Evolutionary conservation across 2,888 invertebrate genomes (phyloP).

Genomic region (Rosalia funebris): DNA sequence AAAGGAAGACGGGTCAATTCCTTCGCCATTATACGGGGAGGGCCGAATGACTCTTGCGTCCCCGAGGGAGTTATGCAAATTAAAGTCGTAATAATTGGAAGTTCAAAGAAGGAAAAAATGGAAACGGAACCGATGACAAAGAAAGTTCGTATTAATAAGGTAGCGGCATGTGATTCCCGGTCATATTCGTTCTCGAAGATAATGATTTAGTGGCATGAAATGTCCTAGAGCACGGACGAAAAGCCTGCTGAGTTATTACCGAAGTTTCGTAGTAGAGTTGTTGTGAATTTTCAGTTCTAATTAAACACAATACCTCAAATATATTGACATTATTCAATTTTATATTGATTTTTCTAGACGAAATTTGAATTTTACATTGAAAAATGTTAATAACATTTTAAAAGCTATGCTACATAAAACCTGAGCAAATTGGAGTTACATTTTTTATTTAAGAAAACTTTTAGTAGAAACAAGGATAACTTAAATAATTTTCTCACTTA

Average conservation of each 20-base stretch:
- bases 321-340: no score
- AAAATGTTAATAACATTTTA: no score
- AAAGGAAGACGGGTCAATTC: constrained; percentile 36
- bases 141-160: not conserved
- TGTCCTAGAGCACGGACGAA: not conserved
- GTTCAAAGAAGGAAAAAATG: constrained; percentile 1
- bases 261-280: not conserved
- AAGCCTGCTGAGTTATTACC: not conserved
- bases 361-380: no score
- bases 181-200: not conserved
- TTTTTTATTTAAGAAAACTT: no score
- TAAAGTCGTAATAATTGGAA: constrained; percentile 2
- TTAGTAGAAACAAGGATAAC: no score
- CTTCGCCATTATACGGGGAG: constrained; percentile 27
- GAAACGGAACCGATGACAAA: not conserved
- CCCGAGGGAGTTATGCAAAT: constrained; percentile 14
- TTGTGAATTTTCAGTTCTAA: no score
- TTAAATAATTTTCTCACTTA: no score
- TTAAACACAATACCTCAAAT: no score
- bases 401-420: no score
- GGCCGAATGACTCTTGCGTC: not conserved
- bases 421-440: no score
- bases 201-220: not conserved
- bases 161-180: not conserved
- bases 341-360: no score